Evolutionary conservation across 1,140 invertebrate species (phyloP).

Genomic region (Saccostrea glomerata): DNA sequence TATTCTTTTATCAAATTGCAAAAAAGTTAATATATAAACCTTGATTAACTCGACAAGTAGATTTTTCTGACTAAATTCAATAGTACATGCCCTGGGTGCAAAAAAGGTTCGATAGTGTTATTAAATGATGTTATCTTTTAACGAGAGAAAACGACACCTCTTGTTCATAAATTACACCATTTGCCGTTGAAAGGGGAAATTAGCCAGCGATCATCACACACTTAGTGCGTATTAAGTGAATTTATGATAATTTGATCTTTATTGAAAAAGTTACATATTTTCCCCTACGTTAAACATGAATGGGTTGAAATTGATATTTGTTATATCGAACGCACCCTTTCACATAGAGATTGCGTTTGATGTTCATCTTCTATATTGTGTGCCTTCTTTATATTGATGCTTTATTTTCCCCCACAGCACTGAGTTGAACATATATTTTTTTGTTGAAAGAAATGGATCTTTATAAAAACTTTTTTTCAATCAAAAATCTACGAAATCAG

Average conservation of each 20-base stretch:
- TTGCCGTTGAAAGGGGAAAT: conserved; percentile 33
- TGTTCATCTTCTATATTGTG: conserved; percentile 27
- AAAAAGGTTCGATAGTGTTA: conserved; percentile 1
- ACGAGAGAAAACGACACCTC: conserved; percentile 25
- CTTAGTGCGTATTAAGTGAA: conserved; percentile 38
- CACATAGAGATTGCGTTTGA: conserved; percentile 23
- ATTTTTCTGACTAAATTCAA: conserved; percentile 4
- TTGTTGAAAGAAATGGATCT: background rate
- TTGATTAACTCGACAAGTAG: conserved; percentile 17
- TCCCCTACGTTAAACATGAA: conserved; percentile 33
- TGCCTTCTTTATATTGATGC: background rate
- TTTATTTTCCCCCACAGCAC: background rate
- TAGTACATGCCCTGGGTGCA: conserved; percentile 14
- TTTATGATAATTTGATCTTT: conserved; percentile 39
- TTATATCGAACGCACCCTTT: conserved; percentile 35
- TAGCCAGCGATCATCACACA: conserved; percentile 27
- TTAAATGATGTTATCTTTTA: conserved; percentile 29
- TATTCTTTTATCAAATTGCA: conserved; percentile 20
- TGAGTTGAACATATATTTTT: background rate
- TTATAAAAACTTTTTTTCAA: background rate
- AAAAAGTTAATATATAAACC: background rate
- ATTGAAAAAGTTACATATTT: conserved; percentile 39
- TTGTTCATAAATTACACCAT: conserved; percentile 32
- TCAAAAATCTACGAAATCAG: background rate
- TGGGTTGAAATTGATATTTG: conserved; percentile 34